Percentiles rank a stretch among this genome's conserved stretches.
These are phyloP conservation scores for Leucoma salicis DNA, from an alignment of 2,888 invertebrate genomes.

Conservation along the genomic window DNA sequence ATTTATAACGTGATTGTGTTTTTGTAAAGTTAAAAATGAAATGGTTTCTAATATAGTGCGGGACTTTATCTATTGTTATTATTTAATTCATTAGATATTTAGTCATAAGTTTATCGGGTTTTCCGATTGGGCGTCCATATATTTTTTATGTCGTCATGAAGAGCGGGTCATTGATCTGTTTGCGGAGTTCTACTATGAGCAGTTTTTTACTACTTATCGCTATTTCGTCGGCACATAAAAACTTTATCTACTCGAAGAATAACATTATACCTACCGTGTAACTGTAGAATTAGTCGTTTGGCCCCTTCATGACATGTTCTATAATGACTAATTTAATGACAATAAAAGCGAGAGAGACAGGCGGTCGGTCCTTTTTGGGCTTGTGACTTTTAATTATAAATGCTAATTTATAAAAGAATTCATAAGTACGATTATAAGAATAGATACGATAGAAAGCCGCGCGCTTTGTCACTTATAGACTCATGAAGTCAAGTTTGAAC, in stretches of 20 bases:
- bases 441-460: no score
- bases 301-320: neutral
- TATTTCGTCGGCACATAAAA: slow-evolving; percentile 26
- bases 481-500: no score
- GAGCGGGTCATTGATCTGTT: slow-evolving; percentile 41
- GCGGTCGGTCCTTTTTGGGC: no score
- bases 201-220: slow-evolving; percentile 23
- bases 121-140: slow-evolving; percentile 29
- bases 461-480: no score
- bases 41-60: no score
- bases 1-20: no score
- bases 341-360: no score
- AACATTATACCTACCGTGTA: neutral
- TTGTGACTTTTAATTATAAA: no score
- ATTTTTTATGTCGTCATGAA: slow-evolving; percentile 21
- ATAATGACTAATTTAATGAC: neutral
- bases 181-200: slow-evolving; percentile 27
- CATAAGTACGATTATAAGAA: no score
- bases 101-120: slow-evolving; percentile 27
- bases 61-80: slow-evolving; percentile 15
- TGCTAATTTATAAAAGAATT: no score
- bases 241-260: slow-evolving; percentile 15
- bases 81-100: slow-evolving; percentile 15
- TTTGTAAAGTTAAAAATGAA: no score
- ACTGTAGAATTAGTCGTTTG: neutral